These are phyloP conservation scores for Sepioteuthis lessoniana DNA, from an alignment of 2,888 invertebrate species.

Conservation along the genomic window DNA sequence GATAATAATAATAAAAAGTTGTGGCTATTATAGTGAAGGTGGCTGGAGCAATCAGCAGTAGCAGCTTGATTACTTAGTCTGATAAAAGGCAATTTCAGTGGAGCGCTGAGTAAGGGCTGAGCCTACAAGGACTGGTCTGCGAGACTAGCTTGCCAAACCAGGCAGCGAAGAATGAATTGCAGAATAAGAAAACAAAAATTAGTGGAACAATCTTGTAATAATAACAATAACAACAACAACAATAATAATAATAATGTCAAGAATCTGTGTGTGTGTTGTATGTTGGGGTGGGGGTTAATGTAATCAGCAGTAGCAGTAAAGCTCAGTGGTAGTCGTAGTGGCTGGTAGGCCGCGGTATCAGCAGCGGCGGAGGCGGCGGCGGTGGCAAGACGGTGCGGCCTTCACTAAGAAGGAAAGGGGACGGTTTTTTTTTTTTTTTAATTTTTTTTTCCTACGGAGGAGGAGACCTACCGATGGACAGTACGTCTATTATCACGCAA, in stretches of 20 bases:
- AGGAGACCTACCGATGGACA: conserved; percentile 37
- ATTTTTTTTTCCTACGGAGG: neutral
- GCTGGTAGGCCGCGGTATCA: neutral
- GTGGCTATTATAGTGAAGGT: no score
- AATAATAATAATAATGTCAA: neutral
- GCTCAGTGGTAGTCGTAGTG: neutral
- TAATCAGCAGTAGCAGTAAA: neutral
- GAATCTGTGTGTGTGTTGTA: neutral
- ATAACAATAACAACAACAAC: neutral
- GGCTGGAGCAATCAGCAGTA: no score
- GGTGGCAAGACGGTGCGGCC: neutral
- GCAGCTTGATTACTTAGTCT: no score
- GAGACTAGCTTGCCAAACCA: no score
- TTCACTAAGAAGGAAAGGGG: neutral
- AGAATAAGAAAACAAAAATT: neutral
- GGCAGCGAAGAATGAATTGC: no score
- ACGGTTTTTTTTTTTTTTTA: neutral
- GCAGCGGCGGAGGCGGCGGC: conserved; percentile 6
- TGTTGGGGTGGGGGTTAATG: neutral
- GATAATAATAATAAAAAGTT: no score
- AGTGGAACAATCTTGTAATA: neutral
- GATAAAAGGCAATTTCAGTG: no score
- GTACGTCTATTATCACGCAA: conserved; percentile 46
- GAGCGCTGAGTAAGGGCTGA: no score
- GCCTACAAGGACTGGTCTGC: no score